Percentiles rank a stretch among this genome's conserved stretches.
Conservation (phyloP, 2,888 invertebrate genomes). For the Girardia tigrina region DNA sequence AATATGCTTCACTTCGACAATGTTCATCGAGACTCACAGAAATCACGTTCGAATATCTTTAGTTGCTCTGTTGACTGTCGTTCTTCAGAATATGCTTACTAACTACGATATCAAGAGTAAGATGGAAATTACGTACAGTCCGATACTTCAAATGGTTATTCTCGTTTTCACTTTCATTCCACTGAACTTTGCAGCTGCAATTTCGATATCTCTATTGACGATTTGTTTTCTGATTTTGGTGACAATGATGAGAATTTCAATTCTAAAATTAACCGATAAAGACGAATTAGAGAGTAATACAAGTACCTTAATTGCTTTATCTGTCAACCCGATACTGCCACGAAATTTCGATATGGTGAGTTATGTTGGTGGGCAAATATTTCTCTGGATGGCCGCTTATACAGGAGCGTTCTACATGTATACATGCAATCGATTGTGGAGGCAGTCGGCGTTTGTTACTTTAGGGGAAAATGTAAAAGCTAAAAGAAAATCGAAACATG, state of each 20-base stretch:
- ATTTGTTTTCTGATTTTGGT: slow-evolving; percentile 1
- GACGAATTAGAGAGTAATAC: background rate
- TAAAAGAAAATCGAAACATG: background rate
- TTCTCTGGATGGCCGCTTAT: background rate
- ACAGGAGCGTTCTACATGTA: slow-evolving; percentile 7
- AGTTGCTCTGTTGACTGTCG: background rate
- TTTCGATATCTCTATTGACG: background rate
- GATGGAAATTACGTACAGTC: slow-evolving; percentile 8
- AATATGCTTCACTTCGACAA: background rate
- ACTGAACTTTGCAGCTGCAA: background rate
- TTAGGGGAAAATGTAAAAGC: slow-evolving; percentile 34
- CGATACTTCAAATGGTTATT: background rate
- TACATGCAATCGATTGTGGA: background rate
- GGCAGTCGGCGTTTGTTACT: slow-evolving; percentile 20
- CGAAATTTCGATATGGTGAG: background rate
- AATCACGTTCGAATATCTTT: background rate
- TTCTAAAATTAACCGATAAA: background rate
- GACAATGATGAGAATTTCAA: background rate
- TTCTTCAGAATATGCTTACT: background rate
- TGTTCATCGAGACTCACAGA: background rate
- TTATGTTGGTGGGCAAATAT: slow-evolving; percentile 10
- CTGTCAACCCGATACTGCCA: background rate
- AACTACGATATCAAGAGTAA: slow-evolving; percentile 9
- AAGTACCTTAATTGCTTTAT: background rate
- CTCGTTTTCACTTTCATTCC: slow-evolving; percentile 23